These are phyloP conservation scores for Abramis brama DNA, from an alignment of 2,113 vertebrate species.

Conservation along the genomic window DNA sequence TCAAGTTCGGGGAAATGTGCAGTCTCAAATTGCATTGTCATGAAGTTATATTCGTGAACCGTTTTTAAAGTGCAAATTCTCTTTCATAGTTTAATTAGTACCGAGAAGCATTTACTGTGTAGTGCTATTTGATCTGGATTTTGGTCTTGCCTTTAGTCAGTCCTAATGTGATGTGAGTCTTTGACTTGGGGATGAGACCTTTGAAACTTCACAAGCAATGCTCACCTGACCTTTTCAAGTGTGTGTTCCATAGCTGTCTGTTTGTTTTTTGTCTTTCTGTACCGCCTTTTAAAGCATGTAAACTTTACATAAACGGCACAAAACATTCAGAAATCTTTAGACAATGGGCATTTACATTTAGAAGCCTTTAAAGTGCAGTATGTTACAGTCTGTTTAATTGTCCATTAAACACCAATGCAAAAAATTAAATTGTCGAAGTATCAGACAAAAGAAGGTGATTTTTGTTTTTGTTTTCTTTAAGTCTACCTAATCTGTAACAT, in stretches of 20 bases:
- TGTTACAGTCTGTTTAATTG: background rate
- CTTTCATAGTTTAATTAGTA: constrained; percentile 21
- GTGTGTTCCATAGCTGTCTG: too few relatives aligned
- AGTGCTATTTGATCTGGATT: background rate
- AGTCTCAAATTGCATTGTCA: constrained; percentile 18
- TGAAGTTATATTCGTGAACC: background rate
- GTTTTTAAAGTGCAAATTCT: background rate
- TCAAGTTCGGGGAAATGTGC: background rate
- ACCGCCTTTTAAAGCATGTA: too few relatives aligned
- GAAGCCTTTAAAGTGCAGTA: background rate
- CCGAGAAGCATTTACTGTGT: background rate
- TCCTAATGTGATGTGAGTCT: background rate
- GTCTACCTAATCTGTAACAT: background rate
- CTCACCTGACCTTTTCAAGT: background rate
- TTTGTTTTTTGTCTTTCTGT: too few relatives aligned
- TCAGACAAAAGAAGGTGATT: background rate
- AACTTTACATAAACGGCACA: too few relatives aligned
- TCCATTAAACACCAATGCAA: background rate
- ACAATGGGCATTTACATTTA: background rate
- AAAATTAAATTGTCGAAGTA: too few relatives aligned
- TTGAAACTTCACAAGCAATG: background rate
- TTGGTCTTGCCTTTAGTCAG: background rate
- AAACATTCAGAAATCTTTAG: too few relatives aligned
- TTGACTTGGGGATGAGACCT: background rate
- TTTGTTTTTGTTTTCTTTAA: background rate